Evolutionary conservation across 2,888 invertebrate genomes (phyloP).

Genomic region (Punctoribates punctum): DNA sequence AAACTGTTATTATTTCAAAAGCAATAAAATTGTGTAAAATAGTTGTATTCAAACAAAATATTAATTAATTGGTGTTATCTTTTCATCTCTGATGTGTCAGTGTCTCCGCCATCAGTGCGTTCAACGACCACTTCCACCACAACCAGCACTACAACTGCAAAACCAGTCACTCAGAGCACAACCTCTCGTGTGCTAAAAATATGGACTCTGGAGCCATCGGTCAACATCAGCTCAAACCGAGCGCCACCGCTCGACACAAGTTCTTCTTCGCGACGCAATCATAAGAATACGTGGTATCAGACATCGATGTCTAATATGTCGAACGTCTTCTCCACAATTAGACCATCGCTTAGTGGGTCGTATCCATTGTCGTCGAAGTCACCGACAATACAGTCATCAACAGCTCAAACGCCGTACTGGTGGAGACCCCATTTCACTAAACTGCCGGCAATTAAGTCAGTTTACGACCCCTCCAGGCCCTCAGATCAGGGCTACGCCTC

Average conservation of each 20-base stretch:
- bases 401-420: slow-evolving; percentile 39
- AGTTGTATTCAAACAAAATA: slow-evolving; percentile 1
- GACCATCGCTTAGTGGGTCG: slow-evolving; percentile 15
- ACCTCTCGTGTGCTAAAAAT: slow-evolving; percentile 24
- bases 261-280: neutral
- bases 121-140: slow-evolving; percentile 38
- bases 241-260: slow-evolving; percentile 27
- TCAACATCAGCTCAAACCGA: slow-evolving; percentile 29
- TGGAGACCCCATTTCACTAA: slow-evolving; percentile 40
- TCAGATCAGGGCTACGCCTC: slow-evolving; percentile 26
- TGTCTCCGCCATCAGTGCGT: slow-evolving; percentile 17
- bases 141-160: slow-evolving; percentile 21
- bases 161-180: slow-evolving; percentile 33
- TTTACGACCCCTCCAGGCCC: slow-evolving; percentile 17
- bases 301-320: slow-evolving; percentile 9
- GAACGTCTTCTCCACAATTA: neutral
- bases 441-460: slow-evolving; percentile 28
- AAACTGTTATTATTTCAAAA: neutral
- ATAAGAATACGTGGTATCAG: neutral
- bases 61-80: neutral
- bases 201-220: slow-evolving; percentile 13
- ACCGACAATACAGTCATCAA: slow-evolving; percentile 24
- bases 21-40: neutral
- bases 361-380: neutral
- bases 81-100: neutral